These are phyloP conservation scores for Clarias fuscus DNA, from an alignment of 2,797 vertebrate species.

Conservation along the genomic window DNA sequence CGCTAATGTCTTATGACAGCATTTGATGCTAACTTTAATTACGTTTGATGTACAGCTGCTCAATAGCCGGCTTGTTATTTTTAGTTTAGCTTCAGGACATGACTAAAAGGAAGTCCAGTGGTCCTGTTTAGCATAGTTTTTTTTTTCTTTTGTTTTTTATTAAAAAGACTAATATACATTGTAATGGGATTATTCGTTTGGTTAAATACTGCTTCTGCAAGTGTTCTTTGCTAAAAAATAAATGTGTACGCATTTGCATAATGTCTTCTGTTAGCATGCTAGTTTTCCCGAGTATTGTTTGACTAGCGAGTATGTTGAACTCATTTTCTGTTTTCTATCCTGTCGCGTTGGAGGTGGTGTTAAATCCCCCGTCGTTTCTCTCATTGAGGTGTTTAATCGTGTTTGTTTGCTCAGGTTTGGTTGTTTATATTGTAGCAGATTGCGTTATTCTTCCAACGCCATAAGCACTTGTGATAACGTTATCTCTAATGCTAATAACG, in stretches of 20 bases:
- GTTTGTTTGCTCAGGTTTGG: neutral
- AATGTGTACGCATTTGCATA: neutral
- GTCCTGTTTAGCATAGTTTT: neutral
- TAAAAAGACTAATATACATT: neutral
- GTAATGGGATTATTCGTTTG: neutral
- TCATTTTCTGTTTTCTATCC: neutral
- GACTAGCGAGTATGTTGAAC: neutral
- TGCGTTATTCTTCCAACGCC: neutral
- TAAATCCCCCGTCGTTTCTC: neutral
- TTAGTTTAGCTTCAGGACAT: neutral
- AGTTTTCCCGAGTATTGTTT: neutral
- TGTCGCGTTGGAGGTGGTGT: neutral
- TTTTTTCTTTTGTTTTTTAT: neutral
- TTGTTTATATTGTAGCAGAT: neutral
- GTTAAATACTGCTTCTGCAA: neutral
- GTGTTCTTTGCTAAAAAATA: neutral
- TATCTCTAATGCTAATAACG: constrained; percentile 16
- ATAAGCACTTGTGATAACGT: constrained; percentile 25
- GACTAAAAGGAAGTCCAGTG: neutral
- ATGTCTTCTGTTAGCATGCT: neutral
- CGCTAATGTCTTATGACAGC: neutral
- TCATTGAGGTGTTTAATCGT: neutral
- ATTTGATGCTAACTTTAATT: neutral
- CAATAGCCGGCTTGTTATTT: neutral
- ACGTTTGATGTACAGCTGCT: neutral